Conservation (phyloP, 1,140 invertebrate genomes). For the Conopomorpha cramerella region DNA sequence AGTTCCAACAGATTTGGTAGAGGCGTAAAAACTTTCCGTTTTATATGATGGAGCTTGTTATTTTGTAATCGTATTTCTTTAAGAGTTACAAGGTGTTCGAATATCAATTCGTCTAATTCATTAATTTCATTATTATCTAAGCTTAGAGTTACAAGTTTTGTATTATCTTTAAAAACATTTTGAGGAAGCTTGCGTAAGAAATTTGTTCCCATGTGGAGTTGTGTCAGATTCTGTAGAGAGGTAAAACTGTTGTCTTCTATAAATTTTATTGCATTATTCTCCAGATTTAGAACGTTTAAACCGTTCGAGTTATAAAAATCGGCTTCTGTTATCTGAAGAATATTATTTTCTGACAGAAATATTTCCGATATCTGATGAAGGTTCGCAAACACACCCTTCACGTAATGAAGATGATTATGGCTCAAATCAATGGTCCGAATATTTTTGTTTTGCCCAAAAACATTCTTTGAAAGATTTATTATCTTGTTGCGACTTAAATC, state of each 20-base stretch:
- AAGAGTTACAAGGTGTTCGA: slow-evolving; percentile 73
- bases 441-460: slow-evolving; percentile 75
- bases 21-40: slow-evolving; percentile 79
- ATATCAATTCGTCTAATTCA: slow-evolving; percentile 78
- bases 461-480: slow-evolving; percentile 69
- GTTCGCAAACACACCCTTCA: slow-evolving; percentile 79
- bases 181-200: slow-evolving; percentile 78
- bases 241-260: slow-evolving; percentile 76
- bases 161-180: slow-evolving; percentile 74
- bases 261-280: slow-evolving; percentile 82
- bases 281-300: slow-evolving; percentile 82
- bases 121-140: slow-evolving; percentile 89
- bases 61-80: slow-evolving; percentile 86
- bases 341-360: slow-evolving; percentile 90
- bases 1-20: slow-evolving; percentile 80
- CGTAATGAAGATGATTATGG: slow-evolving; percentile 86
- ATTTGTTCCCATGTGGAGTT: slow-evolving; percentile 86
- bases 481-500: slow-evolving; percentile 90
- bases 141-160: slow-evolving; percentile 80
- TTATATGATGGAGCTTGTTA: slow-evolving; percentile 77
- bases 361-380: slow-evolving; percentile 77
- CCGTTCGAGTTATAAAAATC: slow-evolving; percentile 78
- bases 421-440: slow-evolving; percentile 83
- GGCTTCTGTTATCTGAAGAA: slow-evolving; percentile 79
- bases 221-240: slow-evolving; percentile 74